Percentiles rank a stretch among this genome's conserved stretches.
These are phyloP conservation scores for Nemurella pictetii DNA, from an alignment of 2,888 invertebrate species.

Conservation along the genomic window DNA sequence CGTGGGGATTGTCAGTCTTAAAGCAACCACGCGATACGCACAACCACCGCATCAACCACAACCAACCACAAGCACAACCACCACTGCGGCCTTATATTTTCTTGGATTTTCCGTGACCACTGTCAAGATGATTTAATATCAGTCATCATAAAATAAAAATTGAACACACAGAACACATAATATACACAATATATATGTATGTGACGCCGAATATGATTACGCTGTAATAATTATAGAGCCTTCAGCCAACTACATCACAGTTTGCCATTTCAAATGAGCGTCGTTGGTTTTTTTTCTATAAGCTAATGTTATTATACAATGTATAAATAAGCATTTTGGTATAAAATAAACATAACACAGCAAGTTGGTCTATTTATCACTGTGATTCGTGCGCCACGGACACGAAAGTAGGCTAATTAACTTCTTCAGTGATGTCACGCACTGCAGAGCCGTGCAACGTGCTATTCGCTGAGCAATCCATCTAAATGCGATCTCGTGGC, in stretches of 20 bases:
- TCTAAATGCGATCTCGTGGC: not conserved
- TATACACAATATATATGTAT: too few relatives aligned
- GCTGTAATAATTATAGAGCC: too few relatives aligned
- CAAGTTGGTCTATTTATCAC: constrained; percentile 28
- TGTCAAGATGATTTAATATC: too few relatives aligned
- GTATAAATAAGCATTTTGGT: not conserved
- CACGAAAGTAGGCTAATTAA: constrained; percentile 19
- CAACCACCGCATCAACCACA: too few relatives aligned
- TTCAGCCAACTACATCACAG: not conserved
- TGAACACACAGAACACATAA: too few relatives aligned
- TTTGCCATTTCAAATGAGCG: not conserved
- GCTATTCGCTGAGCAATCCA: not conserved
- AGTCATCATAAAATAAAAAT: too few relatives aligned
- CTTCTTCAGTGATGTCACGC: constrained; percentile 14
- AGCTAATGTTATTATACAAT: not conserved
- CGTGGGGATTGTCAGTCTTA: not conserved
- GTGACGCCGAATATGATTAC: too few relatives aligned
- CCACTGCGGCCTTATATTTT: too few relatives aligned
- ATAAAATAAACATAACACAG: not conserved
- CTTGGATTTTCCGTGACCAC: too few relatives aligned
- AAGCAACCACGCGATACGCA: too few relatives aligned
- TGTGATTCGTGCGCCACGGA: constrained; percentile 18
- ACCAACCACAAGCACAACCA: too few relatives aligned
- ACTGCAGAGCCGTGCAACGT: not conserved
- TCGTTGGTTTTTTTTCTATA: not conserved